Conservation (phyloP, 2,113 vertebrate species). For the rat (Rattus norvegicus) region GRCr8 NC_086021.1:182739501-182740000, state of each 20-base stretch:
- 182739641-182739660: conserved; percentile 82
- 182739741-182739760: neutral
- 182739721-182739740: conserved; percentile 14
- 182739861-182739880: fast-evolving
- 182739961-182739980: neutral
- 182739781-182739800: neutral
- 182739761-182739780: fast-evolving
- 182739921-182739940: neutral
- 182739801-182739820: fast-evolving
- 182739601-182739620: conserved; percentile 79
- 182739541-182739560: fast-evolving
- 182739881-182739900: too few relatives aligned
- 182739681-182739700: conserved; percentile 87
- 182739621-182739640: conserved; percentile 60
- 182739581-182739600: conserved; percentile 56
- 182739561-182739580: fast-evolving
- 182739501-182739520: fast-evolving
- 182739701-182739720: conserved; percentile 86
- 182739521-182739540: fast-evolving
- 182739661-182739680: conserved; percentile 83
- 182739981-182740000: too few relatives aligned
- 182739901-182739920: neutral
- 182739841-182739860: fast-evolving
- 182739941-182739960: neutral
- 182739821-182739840: fast-evolving